A percentile compares a stretch with the other conserved stretches of the same genome.
Conservation (phyloP, 2,888 invertebrate genomes). For the Perdita meconis region DNA sequence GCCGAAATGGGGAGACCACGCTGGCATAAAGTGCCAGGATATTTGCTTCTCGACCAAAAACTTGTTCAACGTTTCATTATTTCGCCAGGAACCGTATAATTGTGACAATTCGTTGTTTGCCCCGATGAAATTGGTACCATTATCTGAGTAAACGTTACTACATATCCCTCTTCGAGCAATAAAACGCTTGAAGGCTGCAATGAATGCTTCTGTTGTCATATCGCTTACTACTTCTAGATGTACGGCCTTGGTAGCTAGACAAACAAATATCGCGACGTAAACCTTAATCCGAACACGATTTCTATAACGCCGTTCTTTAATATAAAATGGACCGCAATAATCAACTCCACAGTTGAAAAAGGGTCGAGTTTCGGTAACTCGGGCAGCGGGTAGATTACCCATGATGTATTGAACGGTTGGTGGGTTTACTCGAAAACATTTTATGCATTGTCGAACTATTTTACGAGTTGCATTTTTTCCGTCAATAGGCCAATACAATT, state of each 20-base stretch:
- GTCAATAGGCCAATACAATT: neutral
- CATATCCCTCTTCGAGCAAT: neutral
- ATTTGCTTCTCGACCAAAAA: neutral
- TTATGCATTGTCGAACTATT: neutral
- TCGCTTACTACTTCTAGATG: slow-evolving; percentile 18
- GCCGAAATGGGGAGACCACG: slow-evolving; percentile 14
- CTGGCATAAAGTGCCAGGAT: slow-evolving; percentile 14
- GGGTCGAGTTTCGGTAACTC: neutral
- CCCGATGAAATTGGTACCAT: neutral
- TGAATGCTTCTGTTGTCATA: slow-evolving; percentile 9
- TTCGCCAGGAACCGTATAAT: neutral
- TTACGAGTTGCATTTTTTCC: slow-evolving; percentile 1
- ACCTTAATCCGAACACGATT: slow-evolving; percentile 1
- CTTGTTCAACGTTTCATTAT: neutral
- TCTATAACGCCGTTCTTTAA: slow-evolving; percentile 10
- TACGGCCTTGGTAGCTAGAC: neutral
- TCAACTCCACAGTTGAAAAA: neutral
- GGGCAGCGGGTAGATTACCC: neutral
- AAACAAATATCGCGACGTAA: slow-evolving; percentile 6
- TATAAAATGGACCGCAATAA: slow-evolving; percentile 7
- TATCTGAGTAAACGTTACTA: neutral
- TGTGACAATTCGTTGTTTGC: neutral
- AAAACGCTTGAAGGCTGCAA: slow-evolving; percentile 12
- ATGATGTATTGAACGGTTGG: neutral
- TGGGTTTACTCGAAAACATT: slow-evolving; percentile 1